Evolutionary conservation across 2,797 vertebrate species (phyloP).

Genomic region (Propithecus perrieri): DNA sequence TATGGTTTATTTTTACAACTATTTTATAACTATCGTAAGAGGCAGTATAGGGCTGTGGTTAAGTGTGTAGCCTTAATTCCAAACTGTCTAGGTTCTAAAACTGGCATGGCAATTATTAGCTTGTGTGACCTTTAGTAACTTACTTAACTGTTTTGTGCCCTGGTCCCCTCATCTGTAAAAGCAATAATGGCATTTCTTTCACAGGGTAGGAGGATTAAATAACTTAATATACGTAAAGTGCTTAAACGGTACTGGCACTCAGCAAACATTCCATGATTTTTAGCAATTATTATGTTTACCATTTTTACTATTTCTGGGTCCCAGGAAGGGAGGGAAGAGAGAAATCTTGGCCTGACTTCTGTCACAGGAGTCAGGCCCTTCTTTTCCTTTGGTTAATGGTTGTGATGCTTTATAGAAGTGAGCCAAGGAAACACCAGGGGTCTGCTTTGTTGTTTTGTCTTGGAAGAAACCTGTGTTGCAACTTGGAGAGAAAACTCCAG

Average conservation of each 20-base stretch:
- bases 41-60: not conserved
- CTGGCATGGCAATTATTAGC: not conserved
- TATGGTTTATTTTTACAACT: not conserved
- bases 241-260: not conserved
- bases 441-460: conserved; percentile 62
- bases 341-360: conserved; percentile 31
- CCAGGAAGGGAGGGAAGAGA: not conserved
- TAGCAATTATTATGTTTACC: not conserved
- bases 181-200: not conserved
- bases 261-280: not conserved
- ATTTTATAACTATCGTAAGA: not conserved
- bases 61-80: not conserved
- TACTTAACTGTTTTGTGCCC: not conserved
- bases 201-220: not conserved
- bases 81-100: not conserved
- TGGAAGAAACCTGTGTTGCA: conserved; percentile 73
- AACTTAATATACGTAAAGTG: not conserved
- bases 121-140: not conserved
- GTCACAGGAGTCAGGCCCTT: not conserved
- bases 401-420: not conserved
- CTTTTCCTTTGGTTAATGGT: not conserved
- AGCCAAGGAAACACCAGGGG: not conserved
- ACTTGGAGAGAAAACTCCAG: conserved; percentile 67
- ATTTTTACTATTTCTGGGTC: not conserved
- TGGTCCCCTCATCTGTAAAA: not conserved